Evolutionary conservation across 2,888 invertebrate species (phyloP), one percentile per base, ranked within the genome.

Genomic region (Augochlorella aurata): DNA sequence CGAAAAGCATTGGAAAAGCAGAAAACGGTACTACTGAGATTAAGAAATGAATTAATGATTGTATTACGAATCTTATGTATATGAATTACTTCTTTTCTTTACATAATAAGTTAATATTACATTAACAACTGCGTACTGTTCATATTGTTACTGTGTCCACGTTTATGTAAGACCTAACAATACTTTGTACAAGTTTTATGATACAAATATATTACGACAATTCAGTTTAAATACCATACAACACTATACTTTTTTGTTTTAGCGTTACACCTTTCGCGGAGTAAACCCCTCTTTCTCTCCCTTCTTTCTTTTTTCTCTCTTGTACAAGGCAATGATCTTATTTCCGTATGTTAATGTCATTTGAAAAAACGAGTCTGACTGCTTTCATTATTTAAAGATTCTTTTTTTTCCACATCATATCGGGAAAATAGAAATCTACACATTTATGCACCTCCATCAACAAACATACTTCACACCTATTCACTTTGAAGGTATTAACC

Each of bases 101-200:
- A 79, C 83, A 66, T 85, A 82, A 84, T 87, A 77, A 88, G 83
- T 89, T 88, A 89, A 89, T 88, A 84, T 81, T 89, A 89, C 82
- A 86, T 86, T 83, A 86, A 89, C 79, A 87, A 83, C 80, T 87
- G 79, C 61, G 63, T 86, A 86, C 74, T 80, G 77, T 74, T 80
- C 84, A 90, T 89, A 88, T 89, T 90, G 87, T 89, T 90, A 89
- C 80, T 84, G 84, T 90, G 90, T 90, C 88, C 89, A 83, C 83
- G 74, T 89, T 88, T 86, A 88, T 88, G 90, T 90, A 91, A 91
- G 90, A 92, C 89, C 91, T 92, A 93, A 92, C 91, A 90, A 93
- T 93, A 93, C 92, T 93, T 93, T 93, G 93, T 93, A 93, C 93
- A 93, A 91, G 89, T 90, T 93, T 91, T 93, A 93, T 93, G 89